A percentile compares a stretch with the other conserved stretches of the same genome.
Conservation (phyloP, 2,888 invertebrate species). For the Cordilura impudica region DNA sequence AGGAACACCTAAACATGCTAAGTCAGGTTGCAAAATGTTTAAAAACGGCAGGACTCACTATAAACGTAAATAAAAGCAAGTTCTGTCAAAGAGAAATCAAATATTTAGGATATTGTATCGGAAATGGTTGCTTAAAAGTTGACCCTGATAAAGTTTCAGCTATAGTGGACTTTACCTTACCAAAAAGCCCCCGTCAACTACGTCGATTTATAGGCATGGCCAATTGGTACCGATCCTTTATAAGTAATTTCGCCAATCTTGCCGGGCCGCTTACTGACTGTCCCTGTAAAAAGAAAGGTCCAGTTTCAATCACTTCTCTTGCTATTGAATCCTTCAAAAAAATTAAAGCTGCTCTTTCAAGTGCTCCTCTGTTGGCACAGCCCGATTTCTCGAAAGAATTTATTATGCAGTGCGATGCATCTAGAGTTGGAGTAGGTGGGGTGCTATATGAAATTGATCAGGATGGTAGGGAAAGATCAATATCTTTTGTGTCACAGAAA, state of each 20-base stretch:
- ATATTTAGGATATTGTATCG: no score
- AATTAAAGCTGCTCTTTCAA: constrained; percentile 8
- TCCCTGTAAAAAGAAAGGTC: not conserved
- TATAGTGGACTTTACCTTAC: constrained; percentile 1
- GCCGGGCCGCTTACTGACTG: constrained; percentile 16
- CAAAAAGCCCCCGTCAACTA: constrained; percentile 2
- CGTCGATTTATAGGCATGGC: no score
- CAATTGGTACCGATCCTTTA: no score
- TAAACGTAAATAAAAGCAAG: constrained; percentile 19
- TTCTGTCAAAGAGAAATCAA: constrained; percentile 1
- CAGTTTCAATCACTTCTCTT: constrained; percentile 15
- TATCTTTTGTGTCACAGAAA: no score
- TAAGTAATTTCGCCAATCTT: no score
- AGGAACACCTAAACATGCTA: no score
- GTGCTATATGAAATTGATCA: constrained; percentile 24
- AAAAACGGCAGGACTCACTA: constrained; percentile 6
- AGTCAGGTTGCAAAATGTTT: no score
- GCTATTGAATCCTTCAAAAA: constrained; percentile 15
- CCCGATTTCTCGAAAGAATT: constrained; percentile 37
- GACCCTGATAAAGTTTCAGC: not conserved
- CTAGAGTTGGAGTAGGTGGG: constrained; percentile 4
- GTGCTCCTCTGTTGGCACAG: constrained; percentile 25
- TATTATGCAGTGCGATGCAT: constrained; percentile 52
- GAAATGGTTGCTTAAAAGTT: no score
- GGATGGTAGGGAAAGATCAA: no score